Conservation (phyloP, 2,113 vertebrate genomes). For the Alectura lathami region DNA sequence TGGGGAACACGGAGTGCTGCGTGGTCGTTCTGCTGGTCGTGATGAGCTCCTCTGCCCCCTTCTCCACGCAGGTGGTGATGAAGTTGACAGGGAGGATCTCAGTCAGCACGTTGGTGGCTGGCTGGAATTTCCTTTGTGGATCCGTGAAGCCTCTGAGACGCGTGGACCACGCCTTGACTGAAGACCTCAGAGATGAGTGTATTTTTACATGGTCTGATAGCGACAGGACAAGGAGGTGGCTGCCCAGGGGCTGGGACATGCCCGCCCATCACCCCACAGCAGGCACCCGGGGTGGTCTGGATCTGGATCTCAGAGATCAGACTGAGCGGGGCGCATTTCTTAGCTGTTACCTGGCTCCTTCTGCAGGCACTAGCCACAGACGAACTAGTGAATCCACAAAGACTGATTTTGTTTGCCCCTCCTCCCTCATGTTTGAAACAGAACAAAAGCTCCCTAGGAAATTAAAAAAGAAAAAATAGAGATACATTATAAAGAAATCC, state of each 20-base stretch:
- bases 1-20: constrained; percentile 64
- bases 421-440: neutral
- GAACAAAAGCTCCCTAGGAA: neutral
- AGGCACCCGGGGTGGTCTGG: neutral
- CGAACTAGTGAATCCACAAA: fast-evolving
- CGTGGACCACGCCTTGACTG: constrained; percentile 35
- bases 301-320: neutral
- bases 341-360: neutral
- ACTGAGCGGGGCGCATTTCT: neutral
- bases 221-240: too few relatives aligned
- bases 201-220: too few relatives aligned
- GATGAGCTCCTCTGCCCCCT: constrained; percentile 15
- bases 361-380: neutral
- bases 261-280: neutral
- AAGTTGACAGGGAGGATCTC: constrained; percentile 74
- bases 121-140: constrained; percentile 60
- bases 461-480: neutral
- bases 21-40: constrained; percentile 68
- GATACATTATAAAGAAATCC: neutral
- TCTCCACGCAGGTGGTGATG: constrained; percentile 61
- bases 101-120: neutral
- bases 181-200: constrained; percentile 59
- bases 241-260: neutral
- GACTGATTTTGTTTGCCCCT: neutral
- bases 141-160: constrained; percentile 67